Conservation (phyloP, 2,113 vertebrate genomes). For the Eleginops maclovinus region DNA sequence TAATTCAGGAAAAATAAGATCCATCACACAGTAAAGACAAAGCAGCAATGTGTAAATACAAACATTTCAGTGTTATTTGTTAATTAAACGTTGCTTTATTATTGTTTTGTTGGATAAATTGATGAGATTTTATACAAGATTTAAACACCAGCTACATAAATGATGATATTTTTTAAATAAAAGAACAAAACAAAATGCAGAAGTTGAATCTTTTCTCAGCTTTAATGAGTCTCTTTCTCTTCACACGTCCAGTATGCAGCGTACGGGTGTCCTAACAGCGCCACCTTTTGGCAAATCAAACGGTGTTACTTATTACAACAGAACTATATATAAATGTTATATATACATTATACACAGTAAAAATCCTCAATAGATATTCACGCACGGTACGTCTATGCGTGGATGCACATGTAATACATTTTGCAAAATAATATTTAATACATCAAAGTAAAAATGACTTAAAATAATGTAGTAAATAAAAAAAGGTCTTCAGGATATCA, state of each 20-base stretch:
- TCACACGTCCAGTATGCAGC: constrained; percentile 56
- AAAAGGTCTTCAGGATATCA: constrained; percentile 41
- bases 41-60: background rate
- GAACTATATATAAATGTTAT: constrained; percentile 71
- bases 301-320: constrained; percentile 62
- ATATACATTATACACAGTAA: constrained; percentile 73
- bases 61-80: background rate
- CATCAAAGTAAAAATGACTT: constrained; percentile 71
- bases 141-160: background rate
- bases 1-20: background rate
- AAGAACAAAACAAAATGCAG: constrained; percentile 15
- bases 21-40: background rate
- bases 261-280: constrained; percentile 53
- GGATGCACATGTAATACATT: constrained; percentile 55
- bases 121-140: constrained; percentile 5
- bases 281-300: constrained; percentile 72
- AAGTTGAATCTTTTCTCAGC: constrained; percentile 51
- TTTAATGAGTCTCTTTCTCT: constrained; percentile 68
- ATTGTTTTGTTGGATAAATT: too few species aligned
- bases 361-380: constrained; percentile 65
- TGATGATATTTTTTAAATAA: background rate
- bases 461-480: constrained; percentile 54
- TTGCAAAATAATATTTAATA: constrained; percentile 66
- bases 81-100: background rate
- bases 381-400: constrained; percentile 55